These are phyloP conservation scores for Tricholauxania praeusta DNA, from an alignment of 2,888 invertebrate species.

Conservation along the genomic window DNA sequence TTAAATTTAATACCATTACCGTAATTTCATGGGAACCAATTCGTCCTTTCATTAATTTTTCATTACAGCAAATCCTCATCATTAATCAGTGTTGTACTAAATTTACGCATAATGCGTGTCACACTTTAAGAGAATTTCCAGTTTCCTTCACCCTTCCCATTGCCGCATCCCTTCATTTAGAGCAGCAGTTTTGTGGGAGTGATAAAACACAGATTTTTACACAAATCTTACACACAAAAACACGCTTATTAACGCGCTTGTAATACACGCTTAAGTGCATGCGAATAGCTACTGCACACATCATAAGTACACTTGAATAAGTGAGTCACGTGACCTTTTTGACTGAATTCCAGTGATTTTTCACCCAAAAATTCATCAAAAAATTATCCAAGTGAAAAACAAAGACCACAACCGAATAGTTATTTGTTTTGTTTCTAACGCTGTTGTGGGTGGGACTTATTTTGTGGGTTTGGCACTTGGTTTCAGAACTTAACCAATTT, in stretches of 20 bases:
- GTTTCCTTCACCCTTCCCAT: background rate
- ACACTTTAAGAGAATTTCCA: constrained; percentile 12
- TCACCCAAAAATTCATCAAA: background rate
- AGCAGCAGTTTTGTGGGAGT: constrained; percentile 14
- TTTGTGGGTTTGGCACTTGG: no score
- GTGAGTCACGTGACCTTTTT: constrained; percentile 20
- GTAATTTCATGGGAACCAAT: no score
- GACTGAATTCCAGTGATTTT: constrained; percentile 22
- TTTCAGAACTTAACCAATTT: no score
- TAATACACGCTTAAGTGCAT: constrained; percentile 11
- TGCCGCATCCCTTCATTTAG: background rate
- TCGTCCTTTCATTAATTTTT: no score
- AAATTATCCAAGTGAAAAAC: background rate
- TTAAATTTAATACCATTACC: no score
- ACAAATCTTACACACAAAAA: background rate
- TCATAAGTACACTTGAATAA: background rate
- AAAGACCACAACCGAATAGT: constrained; percentile 5
- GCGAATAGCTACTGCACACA: no score
- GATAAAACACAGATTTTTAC: background rate
- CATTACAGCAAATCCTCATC: background rate
- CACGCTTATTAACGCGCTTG: constrained; percentile 25
- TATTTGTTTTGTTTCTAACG: constrained; percentile 9
- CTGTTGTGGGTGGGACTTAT: background rate
- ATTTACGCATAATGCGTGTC: constrained; percentile 13
- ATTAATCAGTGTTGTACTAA: constrained; percentile 21